Base-by-base conservation (phyloP, 2,888 invertebrate genomes). In the Brachylomia viminalis region DNA sequence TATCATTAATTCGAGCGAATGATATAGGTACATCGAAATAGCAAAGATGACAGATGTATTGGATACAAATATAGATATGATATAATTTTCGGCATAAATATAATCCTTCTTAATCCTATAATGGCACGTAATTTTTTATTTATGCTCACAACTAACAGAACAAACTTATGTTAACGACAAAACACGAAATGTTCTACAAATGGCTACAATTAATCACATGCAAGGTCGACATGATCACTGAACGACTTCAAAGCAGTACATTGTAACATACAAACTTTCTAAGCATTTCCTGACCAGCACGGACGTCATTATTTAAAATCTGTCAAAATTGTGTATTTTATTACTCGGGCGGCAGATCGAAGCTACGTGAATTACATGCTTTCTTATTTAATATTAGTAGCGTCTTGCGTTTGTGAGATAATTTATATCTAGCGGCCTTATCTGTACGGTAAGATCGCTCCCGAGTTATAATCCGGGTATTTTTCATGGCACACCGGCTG, bases 301-400 rank as follows among this genome's bases (percentile, higher is more conserved):
- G 95, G 95, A 95, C 92, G 96, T 96, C 94, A 95, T 96, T 96
- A 96, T 96, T 96, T 95, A 95, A 95, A 94, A 95, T 94, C 95
- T 96, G 96, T 96, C 96, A 96, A 95, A 96, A 95, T 92, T 92
- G 91, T 95, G 92, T 96, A 96, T 94, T 96, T 96, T 96, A 96
- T 95, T 94, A 91, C 93, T 91, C 91, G 90, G 86, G 90, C 91
- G 93, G 93, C 89, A 94, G 92, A 95, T 95, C 94, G 95, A 91
- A 92, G 90, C 92, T 91, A 93, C 92, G 95, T 95, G 96, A 96
- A 96, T 96, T 96, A 96, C 95, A 96, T 93, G 96, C 92, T 95
- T 95, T 95, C 95, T 95, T 96, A 96, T 96, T 96, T 95, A 95
- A 96, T 96, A 95, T 96, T 94, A 96, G 96, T 94, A 92, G 95